Conservation (phyloP, 2,113 vertebrate genomes). For the Mastomys natalensis region DNA sequence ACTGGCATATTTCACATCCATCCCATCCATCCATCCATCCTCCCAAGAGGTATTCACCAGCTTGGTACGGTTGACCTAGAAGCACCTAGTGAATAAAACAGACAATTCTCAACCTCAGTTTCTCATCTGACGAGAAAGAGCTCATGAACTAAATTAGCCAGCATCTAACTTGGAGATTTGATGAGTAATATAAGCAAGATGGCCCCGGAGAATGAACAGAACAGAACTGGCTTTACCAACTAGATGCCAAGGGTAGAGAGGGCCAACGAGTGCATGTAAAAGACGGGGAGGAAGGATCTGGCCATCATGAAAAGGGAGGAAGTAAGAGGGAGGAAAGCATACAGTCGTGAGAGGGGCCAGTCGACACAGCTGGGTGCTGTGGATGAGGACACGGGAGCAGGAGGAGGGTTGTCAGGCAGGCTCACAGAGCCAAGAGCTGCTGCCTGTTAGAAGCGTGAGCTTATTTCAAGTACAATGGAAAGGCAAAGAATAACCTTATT, state of each 20-base stretch:
- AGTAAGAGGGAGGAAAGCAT: neutral
- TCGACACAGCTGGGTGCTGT: fast-evolving
- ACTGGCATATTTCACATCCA: neutral
- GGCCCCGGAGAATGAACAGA: neutral
- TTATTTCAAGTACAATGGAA: neutral
- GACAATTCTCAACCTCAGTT: neutral
- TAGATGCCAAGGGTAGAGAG: neutral
- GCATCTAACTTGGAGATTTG: neutral
- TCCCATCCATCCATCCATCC: neutral
- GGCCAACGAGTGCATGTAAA: neutral
- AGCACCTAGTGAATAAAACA: neutral
- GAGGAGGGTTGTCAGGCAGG: neutral
- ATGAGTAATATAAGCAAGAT: neutral
- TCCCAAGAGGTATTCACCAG: neutral
- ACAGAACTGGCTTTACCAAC: neutral
- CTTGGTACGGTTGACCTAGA: neutral
- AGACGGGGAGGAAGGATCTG: neutral
- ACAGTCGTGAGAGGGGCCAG: fast-evolving
- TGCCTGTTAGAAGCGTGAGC: neutral
- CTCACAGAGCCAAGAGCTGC: neutral
- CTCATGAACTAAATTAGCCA: constrained; percentile 1
- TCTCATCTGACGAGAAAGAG: neutral
- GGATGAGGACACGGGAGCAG: fast-evolving
- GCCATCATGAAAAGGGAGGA: neutral
- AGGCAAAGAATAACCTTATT: neutral